Conservation (phyloP, 2,113 vertebrate species). For the Ptyas mucosa region DNA sequence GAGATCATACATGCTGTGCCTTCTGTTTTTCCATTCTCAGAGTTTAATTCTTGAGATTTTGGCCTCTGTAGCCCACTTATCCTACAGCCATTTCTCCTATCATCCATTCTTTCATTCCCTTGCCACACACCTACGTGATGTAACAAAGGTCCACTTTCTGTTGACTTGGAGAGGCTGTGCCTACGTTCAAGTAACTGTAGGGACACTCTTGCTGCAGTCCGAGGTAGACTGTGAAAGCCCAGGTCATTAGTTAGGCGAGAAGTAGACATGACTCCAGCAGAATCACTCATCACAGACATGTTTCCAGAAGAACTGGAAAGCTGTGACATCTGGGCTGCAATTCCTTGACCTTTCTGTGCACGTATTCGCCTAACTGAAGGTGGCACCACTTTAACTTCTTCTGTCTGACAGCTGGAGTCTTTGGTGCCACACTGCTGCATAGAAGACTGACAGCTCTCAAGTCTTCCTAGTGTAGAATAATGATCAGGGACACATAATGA, state of each 20-base stretch:
- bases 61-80: slow-evolving; percentile 69
- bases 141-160: slow-evolving; percentile 65
- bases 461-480: slow-evolving; percentile 82
- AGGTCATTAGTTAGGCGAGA: slow-evolving; percentile 71
- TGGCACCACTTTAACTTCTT: slow-evolving; percentile 87
- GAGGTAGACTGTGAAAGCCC: slow-evolving; percentile 90
- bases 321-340: slow-evolving; percentile 91
- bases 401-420: slow-evolving; percentile 93
- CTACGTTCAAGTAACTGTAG: slow-evolving; percentile 78
- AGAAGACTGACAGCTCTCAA: slow-evolving; percentile 70
- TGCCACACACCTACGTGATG: slow-evolving; percentile 75
- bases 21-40: slow-evolving; percentile 63
- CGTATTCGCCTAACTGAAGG: slow-evolving; percentile 93
- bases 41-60: slow-evolving; percentile 82
- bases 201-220: slow-evolving; percentile 77
- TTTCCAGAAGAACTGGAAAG: slow-evolving; percentile 87
- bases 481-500: slow-evolving; percentile 84
- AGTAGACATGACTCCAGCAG: slow-evolving; percentile 71
- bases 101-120: slow-evolving; percentile 74
- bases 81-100: slow-evolving; percentile 69
- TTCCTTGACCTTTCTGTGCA: slow-evolving; percentile 91
- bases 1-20: slow-evolving; percentile 82
- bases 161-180: slow-evolving; percentile 67
- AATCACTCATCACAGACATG: slow-evolving; percentile 82
- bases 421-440: slow-evolving; percentile 76